phyloP scores from a whole-genome alignment of 1,140 invertebrate genomes.

The Holotrichia oblita region DNA sequence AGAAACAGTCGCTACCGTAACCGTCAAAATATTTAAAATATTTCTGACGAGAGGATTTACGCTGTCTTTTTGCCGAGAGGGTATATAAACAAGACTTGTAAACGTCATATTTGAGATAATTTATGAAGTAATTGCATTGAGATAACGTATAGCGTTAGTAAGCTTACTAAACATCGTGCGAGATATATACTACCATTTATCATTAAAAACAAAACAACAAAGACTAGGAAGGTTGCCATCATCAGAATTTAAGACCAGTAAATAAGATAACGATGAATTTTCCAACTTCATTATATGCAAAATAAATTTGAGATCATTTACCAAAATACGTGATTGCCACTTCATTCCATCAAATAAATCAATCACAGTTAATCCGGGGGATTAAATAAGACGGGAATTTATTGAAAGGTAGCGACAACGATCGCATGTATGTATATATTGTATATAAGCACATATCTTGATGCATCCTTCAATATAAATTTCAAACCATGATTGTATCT shows the following conservation, averaged over 20 bases:
- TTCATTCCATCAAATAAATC: slow-evolving; percentile 2
- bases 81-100: not conserved
- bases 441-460: not conserved
- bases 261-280: not conserved
- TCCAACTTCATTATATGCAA: not conserved
- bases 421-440: not conserved
- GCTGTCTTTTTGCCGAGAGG: not conserved
- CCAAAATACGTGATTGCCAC: not conserved
- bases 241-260: too few relatives aligned
- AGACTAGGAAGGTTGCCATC: too few relatives aligned
- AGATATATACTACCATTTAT: too few relatives aligned
- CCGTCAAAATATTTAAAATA: not conserved
- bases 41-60: not conserved
- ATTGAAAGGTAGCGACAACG: not conserved
- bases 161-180: not conserved
- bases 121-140: not conserved
- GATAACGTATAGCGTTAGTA: not conserved
- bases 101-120: not conserved
- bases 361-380: not conserved
- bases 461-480: not conserved
- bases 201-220: too few relatives aligned
- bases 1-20: not conserved
- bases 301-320: not conserved
- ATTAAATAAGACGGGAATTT: not conserved
- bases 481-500: not conserved